Conservation (phyloP, 2,113 vertebrate species). For the Trichomycterus rosablanca region DNA sequence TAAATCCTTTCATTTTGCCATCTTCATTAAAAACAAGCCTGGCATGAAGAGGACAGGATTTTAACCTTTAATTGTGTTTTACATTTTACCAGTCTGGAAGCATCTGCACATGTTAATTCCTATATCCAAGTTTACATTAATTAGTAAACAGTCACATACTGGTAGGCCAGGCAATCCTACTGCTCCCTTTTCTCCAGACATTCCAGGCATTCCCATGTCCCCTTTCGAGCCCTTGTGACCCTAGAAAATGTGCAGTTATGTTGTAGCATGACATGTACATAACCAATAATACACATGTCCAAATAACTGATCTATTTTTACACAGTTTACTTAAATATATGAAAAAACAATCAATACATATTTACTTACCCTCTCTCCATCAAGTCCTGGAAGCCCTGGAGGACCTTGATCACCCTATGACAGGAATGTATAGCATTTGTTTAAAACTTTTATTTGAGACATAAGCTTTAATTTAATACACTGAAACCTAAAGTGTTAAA, state of each 20-base stretch:
- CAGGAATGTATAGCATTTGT: conserved; percentile 21
- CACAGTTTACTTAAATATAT: no score
- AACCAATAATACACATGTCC: no score
- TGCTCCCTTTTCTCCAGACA: conserved; percentile 85
- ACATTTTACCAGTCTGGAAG: no score
- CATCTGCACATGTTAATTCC: no score
- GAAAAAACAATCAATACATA: not conserved
- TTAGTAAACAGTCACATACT: conserved; percentile 62
- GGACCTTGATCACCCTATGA: conserved; percentile 86
- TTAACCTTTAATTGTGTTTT: no score
- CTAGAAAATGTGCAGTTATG: conserved; percentile 52
- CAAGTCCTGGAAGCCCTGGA: conserved; percentile 81
- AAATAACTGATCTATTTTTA: no score
- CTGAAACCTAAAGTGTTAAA: no score
- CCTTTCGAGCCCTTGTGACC: conserved; percentile 94
- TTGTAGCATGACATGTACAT: not conserved
- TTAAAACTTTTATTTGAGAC: not conserved
- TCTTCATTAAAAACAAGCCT: no score
- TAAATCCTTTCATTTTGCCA: no score
- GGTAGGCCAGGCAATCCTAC: conserved; percentile 88
- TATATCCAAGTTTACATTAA: no score
- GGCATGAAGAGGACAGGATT: no score
- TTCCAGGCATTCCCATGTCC: conserved; percentile 84
- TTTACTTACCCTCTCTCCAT: conserved; percentile 86
- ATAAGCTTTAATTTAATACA: no score